phyloP scores from a whole-genome alignment of 2,797 vertebrate genomes.

The Crax fasciolata region DNA sequence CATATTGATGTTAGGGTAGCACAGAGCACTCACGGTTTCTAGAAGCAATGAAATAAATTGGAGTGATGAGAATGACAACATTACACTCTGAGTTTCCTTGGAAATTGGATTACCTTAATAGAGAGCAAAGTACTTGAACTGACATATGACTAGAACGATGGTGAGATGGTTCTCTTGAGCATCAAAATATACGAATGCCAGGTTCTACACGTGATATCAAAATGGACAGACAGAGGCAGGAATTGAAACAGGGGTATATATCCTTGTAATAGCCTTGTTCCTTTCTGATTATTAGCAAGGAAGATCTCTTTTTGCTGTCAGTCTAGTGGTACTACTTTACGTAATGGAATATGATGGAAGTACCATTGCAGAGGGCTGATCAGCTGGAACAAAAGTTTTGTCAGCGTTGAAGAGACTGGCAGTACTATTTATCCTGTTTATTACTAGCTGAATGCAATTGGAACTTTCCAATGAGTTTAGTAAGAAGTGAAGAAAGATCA shows the following conservation, averaged over 20 bases:
- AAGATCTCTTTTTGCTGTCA: neutral
- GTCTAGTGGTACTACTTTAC: neutral
- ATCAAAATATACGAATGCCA: neutral
- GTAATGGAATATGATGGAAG: neutral
- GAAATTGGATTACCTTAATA: neutral
- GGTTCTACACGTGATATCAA: neutral
- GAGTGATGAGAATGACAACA: neutral
- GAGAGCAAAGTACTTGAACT: neutral
- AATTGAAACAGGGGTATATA: neutral
- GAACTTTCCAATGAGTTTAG: neutral
- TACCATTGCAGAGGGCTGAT: neutral
- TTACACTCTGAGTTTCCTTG: neutral
- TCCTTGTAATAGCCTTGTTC: neutral
- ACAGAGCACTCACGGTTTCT: neutral
- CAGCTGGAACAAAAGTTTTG: neutral
- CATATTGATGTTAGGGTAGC: neutral
- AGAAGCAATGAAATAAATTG: neutral
- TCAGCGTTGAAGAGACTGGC: neutral
- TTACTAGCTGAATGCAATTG: neutral
- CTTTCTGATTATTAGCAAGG: neutral
- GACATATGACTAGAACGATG: neutral
- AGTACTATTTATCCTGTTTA: neutral
- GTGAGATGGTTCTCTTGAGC: neutral
- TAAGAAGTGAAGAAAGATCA: neutral
- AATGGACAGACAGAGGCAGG: neutral